Evolutionary conservation across 2,797 vertebrate genomes (phyloP), one percentile per base, ranked within the genome.

Genomic region (Lophius americanus): DNA sequence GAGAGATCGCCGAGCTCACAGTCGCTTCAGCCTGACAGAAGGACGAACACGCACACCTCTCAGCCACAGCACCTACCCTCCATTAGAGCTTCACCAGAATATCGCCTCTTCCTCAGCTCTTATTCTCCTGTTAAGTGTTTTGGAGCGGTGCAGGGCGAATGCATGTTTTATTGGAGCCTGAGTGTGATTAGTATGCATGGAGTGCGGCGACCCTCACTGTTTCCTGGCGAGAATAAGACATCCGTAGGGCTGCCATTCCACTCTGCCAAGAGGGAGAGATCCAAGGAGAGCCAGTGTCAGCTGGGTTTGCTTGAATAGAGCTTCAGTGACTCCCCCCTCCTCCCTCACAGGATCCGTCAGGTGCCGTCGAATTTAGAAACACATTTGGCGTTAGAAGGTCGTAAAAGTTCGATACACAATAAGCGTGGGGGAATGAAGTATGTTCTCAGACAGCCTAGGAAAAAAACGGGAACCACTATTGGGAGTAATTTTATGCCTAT

Each of bases 201-300:
- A 69, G 84, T 75, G 83, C 75, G 38, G 73, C 33, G 68, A 71
- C 76, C 82, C 85, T 84, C 78, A 82, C 85, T 90, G 86, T 89
- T 90, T 92, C 88, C 90, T 88, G 89, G 89, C 75, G 79, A 85
- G 84, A 88, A 84, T 82, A 87, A 89, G 89, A 90, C 88, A 88
- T 90, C 89, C 82, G 88, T 88, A 85, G 88, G 85, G 76, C 81
- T 78, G 80, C 82, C 67, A 79, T 87, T 82, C 75, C 67, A 53
- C 83, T 88, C 79, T 91, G 87, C 91, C 88, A 91, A 85, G 77
- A 80, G 73, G 81, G 80, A 87, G 76, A 80, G 80, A 79, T 79
- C 78, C 79, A 85, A 81, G 88, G 66, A 83, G 85, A 87, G 83
- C 73, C 82, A 68, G 74, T 76, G 86, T 90, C 91, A 92, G 86